phyloP scores from a whole-genome alignment of 2,113 vertebrate species.

The Carassius auratus region DNA sequence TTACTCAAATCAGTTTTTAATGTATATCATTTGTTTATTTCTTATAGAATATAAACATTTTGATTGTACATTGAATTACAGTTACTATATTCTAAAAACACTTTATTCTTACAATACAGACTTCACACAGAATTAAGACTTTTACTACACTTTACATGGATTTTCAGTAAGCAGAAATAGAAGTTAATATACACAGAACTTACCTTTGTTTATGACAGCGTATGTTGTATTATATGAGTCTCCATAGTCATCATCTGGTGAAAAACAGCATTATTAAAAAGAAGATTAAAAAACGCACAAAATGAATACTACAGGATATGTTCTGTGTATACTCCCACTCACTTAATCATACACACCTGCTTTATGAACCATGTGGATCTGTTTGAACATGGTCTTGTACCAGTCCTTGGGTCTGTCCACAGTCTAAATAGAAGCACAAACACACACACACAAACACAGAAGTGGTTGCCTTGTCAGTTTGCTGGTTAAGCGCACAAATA shows the following conservation, averaged over 20 bases:
- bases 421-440: slow-evolving; percentile 77
- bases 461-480: slow-evolving; percentile 30
- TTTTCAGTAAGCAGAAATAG: neutral
- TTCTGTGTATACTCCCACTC: neutral
- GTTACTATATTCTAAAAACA: too few relatives aligned
- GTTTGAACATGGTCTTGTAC: slow-evolving; percentile 99
- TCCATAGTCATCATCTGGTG: slow-evolving; percentile 89
- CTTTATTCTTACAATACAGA: too few relatives aligned
- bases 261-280: slow-evolving; percentile 55
- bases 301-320: neutral
- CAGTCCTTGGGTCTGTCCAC: slow-evolving; percentile 98
- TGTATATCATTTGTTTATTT: too few relatives aligned
- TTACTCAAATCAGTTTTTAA: too few relatives aligned
- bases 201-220: slow-evolving; percentile 86
- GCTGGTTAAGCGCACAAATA: neutral
- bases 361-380: slow-evolving; percentile 99
- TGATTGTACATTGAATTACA: too few relatives aligned
- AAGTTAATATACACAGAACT: slow-evolving; percentile 58
- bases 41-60: too few relatives aligned
- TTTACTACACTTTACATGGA: too few relatives aligned
- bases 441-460: slow-evolving; percentile 31
- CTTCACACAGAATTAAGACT: too few relatives aligned
- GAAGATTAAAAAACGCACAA: neutral
- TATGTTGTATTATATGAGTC: slow-evolving; percentile 91
- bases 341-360: slow-evolving; percentile 75